phyloP scores from a whole-genome alignment of 2,113 vertebrate genomes.

The Pteropus alecto region DNA sequence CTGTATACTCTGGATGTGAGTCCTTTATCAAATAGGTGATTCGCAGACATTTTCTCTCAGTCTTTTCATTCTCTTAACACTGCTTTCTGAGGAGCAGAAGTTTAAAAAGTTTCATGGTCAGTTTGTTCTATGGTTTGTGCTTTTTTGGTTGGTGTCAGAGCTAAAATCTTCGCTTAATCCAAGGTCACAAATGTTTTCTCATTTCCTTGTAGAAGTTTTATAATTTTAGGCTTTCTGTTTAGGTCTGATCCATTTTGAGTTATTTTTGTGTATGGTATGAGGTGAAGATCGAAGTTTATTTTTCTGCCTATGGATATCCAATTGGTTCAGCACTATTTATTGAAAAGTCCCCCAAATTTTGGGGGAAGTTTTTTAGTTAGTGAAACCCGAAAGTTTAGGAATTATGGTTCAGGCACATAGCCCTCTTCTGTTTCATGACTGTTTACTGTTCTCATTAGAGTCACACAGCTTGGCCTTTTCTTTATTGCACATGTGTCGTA shows the following conservation, averaged over 20 bases:
- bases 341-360: background rate
- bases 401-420: background rate
- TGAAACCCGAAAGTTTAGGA: background rate
- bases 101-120: background rate
- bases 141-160: background rate
- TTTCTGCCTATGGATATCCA: background rate
- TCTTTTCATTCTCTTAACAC: background rate
- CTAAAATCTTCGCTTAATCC: background rate
- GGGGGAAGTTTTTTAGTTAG: background rate
- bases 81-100: background rate
- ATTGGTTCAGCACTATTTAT: background rate
- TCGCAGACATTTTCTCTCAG: background rate
- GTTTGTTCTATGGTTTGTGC: background rate
- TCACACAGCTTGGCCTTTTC: background rate
- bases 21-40: background rate
- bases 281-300: background rate
- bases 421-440: background rate
- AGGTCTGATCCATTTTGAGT: slow-evolving; percentile 7
- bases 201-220: background rate
- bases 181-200: background rate
- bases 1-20: background rate
- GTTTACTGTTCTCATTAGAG: background rate
- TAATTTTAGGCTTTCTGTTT: background rate
- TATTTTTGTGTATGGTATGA: background rate
- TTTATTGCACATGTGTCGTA: background rate